Evolutionary conservation across 2,113 vertebrate species (phyloP), one percentile per base, ranked within the genome.

Genomic region (Leptosomus discolor): DNA sequence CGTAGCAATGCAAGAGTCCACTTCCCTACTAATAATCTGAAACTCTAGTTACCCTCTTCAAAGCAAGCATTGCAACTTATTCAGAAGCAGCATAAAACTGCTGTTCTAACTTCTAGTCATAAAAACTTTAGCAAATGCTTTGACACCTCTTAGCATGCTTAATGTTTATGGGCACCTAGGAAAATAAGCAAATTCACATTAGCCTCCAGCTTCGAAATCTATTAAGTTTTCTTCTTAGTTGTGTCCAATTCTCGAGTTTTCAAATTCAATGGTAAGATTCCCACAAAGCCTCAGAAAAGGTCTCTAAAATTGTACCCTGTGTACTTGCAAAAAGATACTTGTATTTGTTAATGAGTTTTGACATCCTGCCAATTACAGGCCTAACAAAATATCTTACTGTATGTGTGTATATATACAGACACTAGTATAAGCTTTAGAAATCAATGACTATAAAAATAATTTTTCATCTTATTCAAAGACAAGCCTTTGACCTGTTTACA

Each of bases 341-440:
- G n/a, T 37, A 65, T 32, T 54, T 4, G 4, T 84, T 41, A 56
- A 46, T 65, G 36, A 57, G 26, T 81, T 96, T 51, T 86, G 68
- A 95, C 78, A 84, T 19, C 69, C 63, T 88, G 77, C 37, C 71
- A 74, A 77, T 65, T 60, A 92, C 51, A 86, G 77, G 70, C 45
- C 50, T 68, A 91, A 73, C 70, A 94, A 94, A 88, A 50, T 61
- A 93, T 32, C 74, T 73, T 46, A 83, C 36, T 67, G 29, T 85
- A 84, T 73, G 57, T 92, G 80, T 18, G 80, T 18, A 54, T 88
- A 86, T 78, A 94, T 56, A 91, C 74, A 92, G 63, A 95, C 50
- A 67, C 48, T 92, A 95, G 71, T 88, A 90, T 45, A 96, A 91
- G 92, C 85, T 94, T 70, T 85, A 96, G 94, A 97, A 96, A 97